Evolutionary conservation across 2,888 invertebrate genomes (phyloP).

Genomic region (Ochlodes sylvanus): DNA sequence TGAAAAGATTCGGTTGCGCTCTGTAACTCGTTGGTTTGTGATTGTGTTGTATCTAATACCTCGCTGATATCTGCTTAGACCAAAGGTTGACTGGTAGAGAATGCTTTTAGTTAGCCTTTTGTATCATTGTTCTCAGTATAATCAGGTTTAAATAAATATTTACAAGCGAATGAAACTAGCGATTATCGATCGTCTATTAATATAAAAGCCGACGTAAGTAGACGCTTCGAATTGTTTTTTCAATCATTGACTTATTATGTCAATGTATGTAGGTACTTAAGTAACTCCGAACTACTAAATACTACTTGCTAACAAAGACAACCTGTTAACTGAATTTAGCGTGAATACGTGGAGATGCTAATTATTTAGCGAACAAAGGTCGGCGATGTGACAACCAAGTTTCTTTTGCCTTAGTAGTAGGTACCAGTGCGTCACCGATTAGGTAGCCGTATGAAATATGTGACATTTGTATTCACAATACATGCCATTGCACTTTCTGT

Average conservation of each 20-base stretch:
- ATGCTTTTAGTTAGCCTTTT: too few species aligned
- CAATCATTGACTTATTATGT: too few species aligned
- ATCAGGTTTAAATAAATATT: too few species aligned
- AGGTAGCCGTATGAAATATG: constrained; percentile 39
- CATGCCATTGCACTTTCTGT: constrained; percentile 48
- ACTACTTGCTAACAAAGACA: background rate
- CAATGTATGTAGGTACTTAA: too few species aligned
- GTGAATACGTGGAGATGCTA: constrained; percentile 6
- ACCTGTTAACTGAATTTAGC: constrained; percentile 1
- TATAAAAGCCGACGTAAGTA: too few species aligned
- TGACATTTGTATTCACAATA: constrained; percentile 47
- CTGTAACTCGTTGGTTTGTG: constrained; percentile 11
- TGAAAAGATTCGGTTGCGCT: constrained; percentile 10
- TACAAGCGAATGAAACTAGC: too few species aligned
- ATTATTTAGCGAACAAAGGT: constrained; percentile 5
- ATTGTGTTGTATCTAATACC: background rate
- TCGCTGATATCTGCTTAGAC: too few species aligned
- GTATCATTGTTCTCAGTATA: too few species aligned
- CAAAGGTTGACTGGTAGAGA: too few species aligned
- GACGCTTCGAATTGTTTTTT: too few species aligned
- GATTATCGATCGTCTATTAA: too few species aligned
- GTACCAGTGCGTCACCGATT: constrained; percentile 13
- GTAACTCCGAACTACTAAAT: background rate
- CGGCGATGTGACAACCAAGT: background rate
- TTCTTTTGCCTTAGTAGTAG: background rate